Base-by-base conservation (phyloP, 2,888 invertebrate genomes). In the Serripes groenlandicus region DNA sequence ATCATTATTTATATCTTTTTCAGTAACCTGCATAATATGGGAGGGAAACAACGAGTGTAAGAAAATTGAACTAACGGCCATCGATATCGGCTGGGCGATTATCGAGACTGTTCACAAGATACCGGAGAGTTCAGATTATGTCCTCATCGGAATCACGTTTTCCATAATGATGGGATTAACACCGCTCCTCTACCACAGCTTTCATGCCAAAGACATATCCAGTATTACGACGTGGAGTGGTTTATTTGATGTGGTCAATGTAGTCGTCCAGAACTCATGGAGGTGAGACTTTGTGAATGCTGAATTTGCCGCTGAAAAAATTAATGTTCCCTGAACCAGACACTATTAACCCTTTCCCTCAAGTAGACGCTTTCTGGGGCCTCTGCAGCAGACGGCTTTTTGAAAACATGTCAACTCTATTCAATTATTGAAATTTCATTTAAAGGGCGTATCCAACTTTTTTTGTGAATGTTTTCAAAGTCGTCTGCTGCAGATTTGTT, bases 11-110 rank as follows among this genome's bases (percentile, higher is more conserved):
- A n/a, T 56, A n/a, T 11, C 23, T 56, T 42, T 85, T 88, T 28
- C 94, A 98, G 98, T 99, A 83, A 98, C 98, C 92, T 99, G 99
- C 94, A 98, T 98, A 70, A 97, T 99, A 95, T 99, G 99, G 98
- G 98, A 98, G 93, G 96, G 96, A 37, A 96, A 97, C 9, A 96
- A 97, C 9, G 98, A 98, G 84, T 97, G 97, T 32, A 97, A 98
- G 92, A 98, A 99, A 94, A 97, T 98, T 0, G 98, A 99, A 94
- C 96, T 99, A 87, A 98, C 98, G 0, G 98, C 98, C 3, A 96
- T 99, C 80, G 99, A 99, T 95, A 98, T 99, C 91, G 98, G 98
- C 93, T 98, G 98, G 91, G 97, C 97, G 86, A 98, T 99, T 91
- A 98, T 99, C 87, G 97, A 97, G 88, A 97, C 97, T 89, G 98